Base-by-base conservation (phyloP, 2,888 invertebrate species). In the Zygaena filipendulae region DNA sequence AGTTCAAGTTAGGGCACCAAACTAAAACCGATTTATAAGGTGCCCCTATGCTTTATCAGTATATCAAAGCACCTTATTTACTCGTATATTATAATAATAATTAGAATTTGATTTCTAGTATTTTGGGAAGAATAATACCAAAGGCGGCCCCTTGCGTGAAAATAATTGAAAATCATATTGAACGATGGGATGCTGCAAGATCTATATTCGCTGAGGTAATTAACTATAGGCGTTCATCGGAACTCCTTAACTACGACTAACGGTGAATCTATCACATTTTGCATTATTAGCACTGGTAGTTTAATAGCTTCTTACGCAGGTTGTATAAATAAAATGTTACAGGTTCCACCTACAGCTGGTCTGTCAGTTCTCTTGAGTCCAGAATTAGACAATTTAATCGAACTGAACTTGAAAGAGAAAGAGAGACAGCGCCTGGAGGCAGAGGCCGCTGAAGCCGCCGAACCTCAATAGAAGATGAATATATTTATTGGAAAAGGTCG, bases 101-200 rank as follows among this genome's bases (percentile, higher is more conserved):
- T n/a, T n/a, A n/a, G n/a, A n/a, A n/a, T n/a, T n/a, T n/a, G n/a
- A n/a, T n/a, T n/a, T n/a, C n/a, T n/a, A 87, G 86, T 3, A 66
- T 81, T 30, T 47, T 87, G 27, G 69, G 75, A 3, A 56, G 45
- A 24, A 62, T 87, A 11, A 68, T 87, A 42, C 84, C 86, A 0
- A 64, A 62, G 34, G 68, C 77, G 1, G 46, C 57, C 7, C 36
- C 59, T 2, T 74, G 83, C 32, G 55, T 72, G 1, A 52, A 67
- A 23, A 75, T 82, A 16, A 58, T 87, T 16, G 71, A 82, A 30
- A 68, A 68, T 13, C 86, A 87, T 42, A 70, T 84, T 2, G 63
- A 74, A 26, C 71, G 81, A 33, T 87, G 87, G 87, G 81, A 82
- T 14, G 68, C 70, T 1, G 71, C 86, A 0, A 68, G 43, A 31